Percentiles rank a stretch among this genome's conserved stretches.
These are phyloP conservation scores for Enteromius fasciolatus DNA, from an alignment of 2,797 vertebrate species.

Conservation along the genomic window DNA sequence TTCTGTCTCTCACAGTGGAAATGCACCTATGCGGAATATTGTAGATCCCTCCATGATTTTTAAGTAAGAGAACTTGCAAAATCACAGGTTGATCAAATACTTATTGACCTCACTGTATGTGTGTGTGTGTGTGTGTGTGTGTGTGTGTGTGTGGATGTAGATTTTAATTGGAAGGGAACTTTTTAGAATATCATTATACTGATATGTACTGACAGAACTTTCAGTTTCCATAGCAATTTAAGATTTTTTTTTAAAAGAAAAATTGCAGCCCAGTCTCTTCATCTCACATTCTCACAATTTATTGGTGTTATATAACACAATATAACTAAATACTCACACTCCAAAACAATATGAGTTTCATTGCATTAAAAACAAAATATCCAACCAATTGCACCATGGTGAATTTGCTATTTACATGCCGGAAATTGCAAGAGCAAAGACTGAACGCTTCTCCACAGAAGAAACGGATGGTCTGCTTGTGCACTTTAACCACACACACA, in stretches of 20 bases:
- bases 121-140: neutral
- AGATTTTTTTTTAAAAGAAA: neutral
- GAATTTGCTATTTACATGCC: neutral
- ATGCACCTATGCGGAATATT: no score
- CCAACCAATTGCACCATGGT: neutral
- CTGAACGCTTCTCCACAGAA: neutral
- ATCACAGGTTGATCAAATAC: no score
- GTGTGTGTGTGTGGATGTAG: neutral
- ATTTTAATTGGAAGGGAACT: neutral
- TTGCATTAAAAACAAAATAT: neutral
- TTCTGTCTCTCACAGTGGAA: no score
- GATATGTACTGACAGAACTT: conserved; percentile 8
- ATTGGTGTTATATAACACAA: neutral
- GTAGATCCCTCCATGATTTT: no score
- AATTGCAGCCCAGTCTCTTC: conserved; percentile 17
- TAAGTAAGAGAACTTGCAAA: no score
- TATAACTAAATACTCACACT: neutral
- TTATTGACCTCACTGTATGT: neutral
- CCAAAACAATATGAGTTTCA: neutral
- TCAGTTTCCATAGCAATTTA: conserved; percentile 15
- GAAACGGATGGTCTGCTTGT: neutral
- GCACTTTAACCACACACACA: no score
- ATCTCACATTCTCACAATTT: conserved; percentile 3
- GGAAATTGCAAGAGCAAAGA: neutral
- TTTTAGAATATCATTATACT: neutral